A percentile compares a stretch with the other conserved stretches of the same genome.
phyloP scores from a whole-genome alignment of 2,888 invertebrate genomes.

The Nomada goodeniana region DNA sequence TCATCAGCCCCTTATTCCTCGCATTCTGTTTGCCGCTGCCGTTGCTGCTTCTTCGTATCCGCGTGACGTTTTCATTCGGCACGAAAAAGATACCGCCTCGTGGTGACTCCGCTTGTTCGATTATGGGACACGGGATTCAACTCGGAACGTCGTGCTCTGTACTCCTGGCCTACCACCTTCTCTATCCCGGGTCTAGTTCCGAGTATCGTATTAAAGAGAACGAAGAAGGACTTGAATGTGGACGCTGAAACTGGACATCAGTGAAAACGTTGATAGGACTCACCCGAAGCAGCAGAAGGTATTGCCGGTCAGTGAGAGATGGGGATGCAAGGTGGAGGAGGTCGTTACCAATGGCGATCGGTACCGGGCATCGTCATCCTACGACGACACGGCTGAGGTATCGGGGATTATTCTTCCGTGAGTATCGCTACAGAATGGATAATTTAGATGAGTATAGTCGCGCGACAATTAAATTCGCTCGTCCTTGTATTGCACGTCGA shows the following conservation, averaged over 20 bases:
- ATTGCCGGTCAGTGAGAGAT: slow-evolving; percentile 40
- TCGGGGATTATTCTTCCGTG: slow-evolving; percentile 3
- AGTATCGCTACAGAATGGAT: background rate
- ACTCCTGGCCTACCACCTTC: no score
- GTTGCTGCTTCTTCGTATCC: slow-evolving; percentile 29
- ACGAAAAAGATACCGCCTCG: slow-evolving; percentile 31
- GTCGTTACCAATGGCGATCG: slow-evolving; percentile 64
- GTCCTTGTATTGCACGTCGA: no score
- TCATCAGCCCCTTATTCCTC: background rate
- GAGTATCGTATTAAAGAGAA: background rate
- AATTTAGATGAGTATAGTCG: background rate
- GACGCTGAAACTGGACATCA: slow-evolving; percentile 50
- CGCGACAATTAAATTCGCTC: background rate
- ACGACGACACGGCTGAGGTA: slow-evolving; percentile 36
- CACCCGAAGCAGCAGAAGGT: slow-evolving; percentile 31
- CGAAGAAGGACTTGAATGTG: slow-evolving; percentile 32
- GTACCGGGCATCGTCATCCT: slow-evolving; percentile 49
- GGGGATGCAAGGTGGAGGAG: slow-evolving; percentile 46
- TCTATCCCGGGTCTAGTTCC: slow-evolving; percentile 10
- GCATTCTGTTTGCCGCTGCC: background rate
- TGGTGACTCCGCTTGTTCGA: slow-evolving; percentile 35
- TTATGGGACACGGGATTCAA: slow-evolving; percentile 20
- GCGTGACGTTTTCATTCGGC: slow-evolving; percentile 54
- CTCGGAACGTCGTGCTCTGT: slow-evolving; percentile 11
- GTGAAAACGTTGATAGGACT: slow-evolving; percentile 62